A percentile compares a stretch with the other conserved stretches of the same genome.
Conservation (phyloP, 2,113 vertebrate species). For the Andinoacara biseriatus region DNA sequence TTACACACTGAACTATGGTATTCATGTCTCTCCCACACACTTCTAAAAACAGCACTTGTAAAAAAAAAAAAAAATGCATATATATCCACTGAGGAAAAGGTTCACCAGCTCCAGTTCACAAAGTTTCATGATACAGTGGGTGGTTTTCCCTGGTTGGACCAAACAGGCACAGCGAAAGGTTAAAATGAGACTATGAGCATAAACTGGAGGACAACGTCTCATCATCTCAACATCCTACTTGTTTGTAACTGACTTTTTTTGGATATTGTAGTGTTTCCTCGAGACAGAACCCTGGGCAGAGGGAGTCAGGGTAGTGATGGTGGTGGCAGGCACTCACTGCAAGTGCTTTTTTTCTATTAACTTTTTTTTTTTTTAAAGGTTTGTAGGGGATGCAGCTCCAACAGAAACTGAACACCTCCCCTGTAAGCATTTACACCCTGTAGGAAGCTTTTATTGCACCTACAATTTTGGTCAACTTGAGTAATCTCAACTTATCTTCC, state of each 20-base stretch:
- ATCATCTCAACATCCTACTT: slow-evolving; percentile 12
- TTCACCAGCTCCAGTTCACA: slow-evolving; percentile 53
- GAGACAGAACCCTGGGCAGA: neutral
- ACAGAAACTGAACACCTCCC: neutral
- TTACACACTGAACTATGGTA: slow-evolving; percentile 46
- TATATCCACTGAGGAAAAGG: slow-evolving; percentile 38
- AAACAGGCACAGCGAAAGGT: slow-evolving; percentile 50
- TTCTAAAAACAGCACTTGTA: slow-evolving; percentile 56
- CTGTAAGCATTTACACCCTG: neutral
- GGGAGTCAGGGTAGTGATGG: neutral
- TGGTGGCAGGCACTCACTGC: neutral
- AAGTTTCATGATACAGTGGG: slow-evolving; percentile 57
- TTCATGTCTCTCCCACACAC: slow-evolving; percentile 57
- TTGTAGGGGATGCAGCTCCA: neutral
- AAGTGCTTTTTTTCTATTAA: neutral
- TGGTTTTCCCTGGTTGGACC: slow-evolving; percentile 58
- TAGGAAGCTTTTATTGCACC: neutral
- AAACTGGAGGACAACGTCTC: slow-evolving; percentile 3
- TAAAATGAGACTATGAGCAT: slow-evolving; percentile 42
- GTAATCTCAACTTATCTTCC: neutral
- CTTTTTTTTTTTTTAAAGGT: neutral
- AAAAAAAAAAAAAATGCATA: neutral
- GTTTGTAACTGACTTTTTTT: slow-evolving; percentile 15
- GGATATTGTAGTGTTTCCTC: neutral
- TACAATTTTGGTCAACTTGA: neutral